phyloP scores from a whole-genome alignment of 2,888 invertebrate species.

The Conops quadrifasciatus region DNA sequence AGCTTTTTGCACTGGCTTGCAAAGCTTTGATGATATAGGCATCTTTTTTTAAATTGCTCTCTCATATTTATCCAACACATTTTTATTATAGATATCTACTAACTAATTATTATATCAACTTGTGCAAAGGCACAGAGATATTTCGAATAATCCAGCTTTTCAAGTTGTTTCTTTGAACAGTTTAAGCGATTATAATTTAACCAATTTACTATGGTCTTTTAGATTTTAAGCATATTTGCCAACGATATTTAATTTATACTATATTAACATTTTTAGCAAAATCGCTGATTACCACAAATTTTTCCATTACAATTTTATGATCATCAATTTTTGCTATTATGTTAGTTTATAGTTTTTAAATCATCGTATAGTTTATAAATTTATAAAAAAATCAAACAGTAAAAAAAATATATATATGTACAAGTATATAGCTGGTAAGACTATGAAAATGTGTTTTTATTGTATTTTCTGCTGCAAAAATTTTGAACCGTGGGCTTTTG shows the following conservation, averaged over 20 bases:
- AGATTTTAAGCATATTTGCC: constrained; percentile 27
- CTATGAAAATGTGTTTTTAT: not conserved
- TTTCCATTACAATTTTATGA: constrained; percentile 26
- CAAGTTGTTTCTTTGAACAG: too few species aligned
- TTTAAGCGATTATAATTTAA: too few species aligned
- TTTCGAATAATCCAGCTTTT: too few species aligned
- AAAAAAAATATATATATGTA: constrained; percentile 29
- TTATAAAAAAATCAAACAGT: constrained; percentile 10
- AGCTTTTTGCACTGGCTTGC: constrained; percentile 15
- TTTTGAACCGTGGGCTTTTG: constrained; percentile 13
- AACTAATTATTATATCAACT: constrained; percentile 12
- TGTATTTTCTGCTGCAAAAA: not conserved
- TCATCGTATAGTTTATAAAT: constrained; percentile 21
- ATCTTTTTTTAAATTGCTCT: constrained; percentile 20
- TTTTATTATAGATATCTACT: constrained; percentile 9
- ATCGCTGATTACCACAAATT: constrained; percentile 1
- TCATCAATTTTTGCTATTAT: constrained; percentile 22
- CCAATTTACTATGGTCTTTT: constrained; percentile 20
- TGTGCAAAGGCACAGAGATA: not conserved
- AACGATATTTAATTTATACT: constrained; percentile 23
- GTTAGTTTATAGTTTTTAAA: constrained; percentile 14
- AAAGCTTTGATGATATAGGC: not conserved
- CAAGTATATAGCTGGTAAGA: constrained; percentile 16
- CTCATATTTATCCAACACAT: not conserved
- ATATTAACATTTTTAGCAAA: constrained; percentile 28